Evolutionary conservation across 1,140 invertebrate species (phyloP).

Genomic region (Andrena cerasifolii): DNA sequence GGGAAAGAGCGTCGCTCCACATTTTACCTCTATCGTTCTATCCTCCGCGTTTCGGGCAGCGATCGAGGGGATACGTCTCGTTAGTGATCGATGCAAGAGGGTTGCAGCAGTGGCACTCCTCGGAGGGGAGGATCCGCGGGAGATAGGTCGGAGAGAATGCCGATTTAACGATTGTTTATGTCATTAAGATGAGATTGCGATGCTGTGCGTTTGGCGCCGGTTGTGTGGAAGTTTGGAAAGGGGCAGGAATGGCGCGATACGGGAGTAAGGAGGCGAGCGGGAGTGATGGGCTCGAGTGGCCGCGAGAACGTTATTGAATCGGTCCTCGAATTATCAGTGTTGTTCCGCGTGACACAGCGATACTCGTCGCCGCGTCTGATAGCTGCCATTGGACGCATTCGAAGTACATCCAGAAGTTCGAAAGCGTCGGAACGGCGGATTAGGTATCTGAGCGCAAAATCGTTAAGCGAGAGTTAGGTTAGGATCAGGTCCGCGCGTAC

Average conservation of each 20-base stretch:
- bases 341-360: no score
- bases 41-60: no score
- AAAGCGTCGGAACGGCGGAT: no score
- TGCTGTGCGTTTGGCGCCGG: constrained; percentile 37
- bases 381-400: no score
- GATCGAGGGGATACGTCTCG: no score
- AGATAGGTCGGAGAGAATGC: constrained; percentile 9
- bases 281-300: not conserved
- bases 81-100: not conserved
- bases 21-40: no score
- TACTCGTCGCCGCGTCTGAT: no score
- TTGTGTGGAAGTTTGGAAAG: constrained; percentile 32
- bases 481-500: no score
- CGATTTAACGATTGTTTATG: constrained; percentile 58
- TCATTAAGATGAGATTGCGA: constrained; percentile 72
- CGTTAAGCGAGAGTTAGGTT: no score
- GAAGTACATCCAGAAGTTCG: no score
- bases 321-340: not conserved
- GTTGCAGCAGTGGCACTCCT: not conserved
- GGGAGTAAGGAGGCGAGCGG: constrained; percentile 9
- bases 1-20: not conserved
- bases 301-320: not conserved
- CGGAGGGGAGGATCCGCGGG: not conserved
- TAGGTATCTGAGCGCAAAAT: no score
- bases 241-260: constrained; percentile 14